Conservation (phyloP, 2,888 invertebrate genomes). For the Cheilosia impressa region DNA sequence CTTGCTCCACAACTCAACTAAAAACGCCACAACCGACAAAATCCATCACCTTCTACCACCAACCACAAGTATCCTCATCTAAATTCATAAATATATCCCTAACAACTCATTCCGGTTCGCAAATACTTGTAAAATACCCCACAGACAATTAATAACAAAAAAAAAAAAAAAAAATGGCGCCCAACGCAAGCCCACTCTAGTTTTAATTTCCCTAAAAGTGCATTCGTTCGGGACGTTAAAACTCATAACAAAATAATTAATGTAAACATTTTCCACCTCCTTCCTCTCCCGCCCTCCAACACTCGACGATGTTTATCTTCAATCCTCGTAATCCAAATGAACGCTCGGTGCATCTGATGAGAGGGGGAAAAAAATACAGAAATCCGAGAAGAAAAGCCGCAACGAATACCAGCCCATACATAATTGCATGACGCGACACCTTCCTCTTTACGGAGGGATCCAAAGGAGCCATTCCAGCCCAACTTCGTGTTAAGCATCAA, state of each 20-base stretch:
- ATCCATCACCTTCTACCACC: no score
- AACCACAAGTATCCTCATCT: not conserved
- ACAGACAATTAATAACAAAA: not conserved
- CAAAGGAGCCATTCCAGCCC: slow-evolving; percentile 32
- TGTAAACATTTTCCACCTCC: slow-evolving; percentile 14
- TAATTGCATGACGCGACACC: slow-evolving; percentile 57
- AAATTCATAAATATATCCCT: not conserved
- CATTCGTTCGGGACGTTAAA: not conserved
- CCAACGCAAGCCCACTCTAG: not conserved
- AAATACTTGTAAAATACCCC: not conserved
- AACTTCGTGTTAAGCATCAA: slow-evolving; percentile 54
- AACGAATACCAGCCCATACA: slow-evolving; percentile 34
- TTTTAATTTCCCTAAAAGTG: slow-evolving; percentile 7
- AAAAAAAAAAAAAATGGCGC: not conserved
- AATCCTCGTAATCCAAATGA: slow-evolving; percentile 28
- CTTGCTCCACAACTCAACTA: no score
- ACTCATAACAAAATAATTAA: slow-evolving; percentile 31
- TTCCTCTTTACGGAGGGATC: slow-evolving; percentile 30
- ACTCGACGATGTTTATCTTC: slow-evolving; percentile 21
- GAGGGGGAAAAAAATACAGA: not conserved
- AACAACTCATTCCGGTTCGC: not conserved
- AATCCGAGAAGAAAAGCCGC: slow-evolving; percentile 11
- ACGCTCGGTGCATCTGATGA: slow-evolving; percentile 3
- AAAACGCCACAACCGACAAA: no score
- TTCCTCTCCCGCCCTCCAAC: not conserved